Conservation (phyloP, 2,113 vertebrate genomes). For the Eretmochelys imbricata region DNA sequence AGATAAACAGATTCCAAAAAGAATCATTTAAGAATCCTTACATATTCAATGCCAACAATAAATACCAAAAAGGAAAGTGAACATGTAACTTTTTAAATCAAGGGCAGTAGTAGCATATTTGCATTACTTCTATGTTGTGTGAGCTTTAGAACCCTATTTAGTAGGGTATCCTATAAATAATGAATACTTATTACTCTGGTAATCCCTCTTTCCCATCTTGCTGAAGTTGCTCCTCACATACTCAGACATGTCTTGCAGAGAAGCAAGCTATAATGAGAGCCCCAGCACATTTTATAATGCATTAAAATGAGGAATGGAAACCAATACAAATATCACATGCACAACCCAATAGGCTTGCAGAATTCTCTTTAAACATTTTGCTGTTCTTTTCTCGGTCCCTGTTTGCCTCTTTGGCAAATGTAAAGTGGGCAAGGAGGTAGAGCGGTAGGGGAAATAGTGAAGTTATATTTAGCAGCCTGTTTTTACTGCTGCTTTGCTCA, state of each 20-base stretch:
- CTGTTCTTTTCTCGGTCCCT: neutral
- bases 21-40: neutral
- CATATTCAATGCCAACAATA: neutral
- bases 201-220: neutral
- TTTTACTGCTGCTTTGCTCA: slow-evolving; percentile 45
- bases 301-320: slow-evolving; percentile 22
- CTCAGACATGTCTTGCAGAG: neutral
- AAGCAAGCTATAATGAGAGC: neutral
- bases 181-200: neutral
- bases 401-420: slow-evolving; percentile 50
- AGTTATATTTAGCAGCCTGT: slow-evolving; percentile 33
- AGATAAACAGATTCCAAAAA: neutral
- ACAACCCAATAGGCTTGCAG: slow-evolving; percentile 23
- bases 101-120: neutral
- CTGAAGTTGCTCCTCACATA: neutral
- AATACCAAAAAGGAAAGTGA: neutral
- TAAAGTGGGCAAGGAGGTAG: slow-evolving; percentile 35
- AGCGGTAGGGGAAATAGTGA: neutral
- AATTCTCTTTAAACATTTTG: slow-evolving; percentile 36
- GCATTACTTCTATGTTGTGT: neutral
- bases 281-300: neutral
- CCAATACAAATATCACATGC: neutral
- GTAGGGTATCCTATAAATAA: slow-evolving; percentile 1
- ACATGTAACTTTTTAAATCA: neutral
- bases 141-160: neutral